These are phyloP conservation scores for Aplysia californica DNA, from an alignment of 1,140 invertebrate species.

Conservation along the genomic window DNA sequence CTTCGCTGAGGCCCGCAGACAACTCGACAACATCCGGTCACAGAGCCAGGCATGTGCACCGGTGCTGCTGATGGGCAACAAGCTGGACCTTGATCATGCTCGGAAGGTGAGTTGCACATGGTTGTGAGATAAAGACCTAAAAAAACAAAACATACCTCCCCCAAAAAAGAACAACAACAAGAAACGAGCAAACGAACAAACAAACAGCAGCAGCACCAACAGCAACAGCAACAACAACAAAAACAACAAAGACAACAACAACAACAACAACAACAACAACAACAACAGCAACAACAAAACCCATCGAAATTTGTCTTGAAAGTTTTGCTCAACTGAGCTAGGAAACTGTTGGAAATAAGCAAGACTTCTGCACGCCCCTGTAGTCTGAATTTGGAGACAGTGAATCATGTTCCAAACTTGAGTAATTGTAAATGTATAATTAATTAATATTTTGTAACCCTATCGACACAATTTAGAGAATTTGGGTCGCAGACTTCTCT, in stretches of 20 bases:
- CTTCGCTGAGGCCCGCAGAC: not conserved
- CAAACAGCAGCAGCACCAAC: not conserved
- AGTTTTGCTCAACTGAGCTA: no score
- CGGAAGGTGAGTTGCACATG: constrained; percentile 64
- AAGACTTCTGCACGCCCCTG: no score
- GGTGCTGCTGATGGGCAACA: constrained; percentile 81
- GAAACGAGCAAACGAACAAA: no score
- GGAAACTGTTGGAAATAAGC: no score
- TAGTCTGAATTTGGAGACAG: not conserved
- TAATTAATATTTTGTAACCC: not conserved
- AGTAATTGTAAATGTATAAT: not conserved
- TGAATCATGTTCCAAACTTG: not conserved
- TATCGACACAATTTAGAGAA: no score
- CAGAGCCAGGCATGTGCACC: constrained; percentile 54
- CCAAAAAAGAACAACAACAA: not conserved
- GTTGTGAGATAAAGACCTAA: not conserved
- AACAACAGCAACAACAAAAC: not conserved
- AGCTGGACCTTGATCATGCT: constrained; percentile 83
- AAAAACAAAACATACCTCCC: no score
- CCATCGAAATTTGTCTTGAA: not conserved
- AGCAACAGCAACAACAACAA: not conserved
- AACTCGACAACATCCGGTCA: constrained; percentile 1
- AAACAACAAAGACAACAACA: not conserved
- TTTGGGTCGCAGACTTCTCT: no score
- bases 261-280: not conserved